A percentile compares a stretch with the other conserved stretches of the same genome.
These are phyloP conservation scores for Nephrotoma appendiculata DNA, from an alignment of 2,888 invertebrate species.

Conservation along the genomic window DNA sequence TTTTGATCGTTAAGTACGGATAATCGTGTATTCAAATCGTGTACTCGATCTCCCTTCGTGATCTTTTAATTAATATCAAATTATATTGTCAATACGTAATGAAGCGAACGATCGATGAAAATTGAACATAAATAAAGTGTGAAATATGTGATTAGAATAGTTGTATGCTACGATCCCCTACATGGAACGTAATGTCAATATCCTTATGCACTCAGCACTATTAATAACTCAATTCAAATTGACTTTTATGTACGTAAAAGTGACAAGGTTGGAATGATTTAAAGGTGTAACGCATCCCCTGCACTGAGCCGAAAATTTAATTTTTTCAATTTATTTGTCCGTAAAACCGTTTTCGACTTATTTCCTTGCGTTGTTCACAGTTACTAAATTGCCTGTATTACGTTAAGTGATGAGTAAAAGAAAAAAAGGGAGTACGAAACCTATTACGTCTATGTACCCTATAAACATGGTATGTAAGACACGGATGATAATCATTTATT, in stretches of 20 bases:
- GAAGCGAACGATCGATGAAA: not conserved
- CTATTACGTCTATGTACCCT: not conserved
- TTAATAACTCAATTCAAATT: not conserved
- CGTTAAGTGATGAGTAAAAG: conserved; percentile 1
- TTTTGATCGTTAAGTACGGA: not conserved
- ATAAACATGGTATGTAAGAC: not conserved
- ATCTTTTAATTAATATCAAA: not conserved
- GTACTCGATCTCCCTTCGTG: not conserved
- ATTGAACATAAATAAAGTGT: too few species aligned
- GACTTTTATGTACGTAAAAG: not conserved
- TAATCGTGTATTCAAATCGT: not conserved
- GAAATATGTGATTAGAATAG: not conserved
- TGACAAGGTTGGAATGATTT: not conserved
- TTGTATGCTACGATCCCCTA: not conserved
- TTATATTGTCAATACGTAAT: not conserved
- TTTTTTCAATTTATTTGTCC: not conserved
- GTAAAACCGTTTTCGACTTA: not conserved
- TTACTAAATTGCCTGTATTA: not conserved
- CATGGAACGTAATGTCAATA: not conserved
- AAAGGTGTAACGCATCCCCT: not conserved
- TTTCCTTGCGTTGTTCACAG: not conserved
- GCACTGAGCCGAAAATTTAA: not conserved
- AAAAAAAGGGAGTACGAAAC: not conserved
- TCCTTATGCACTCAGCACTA: not conserved
- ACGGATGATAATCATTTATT: not conserved